Percentiles rank a stretch among this genome's conserved stretches.
phyloP scores from a whole-genome alignment of 2,797 vertebrate species.

The Perodicticus potto region DNA sequence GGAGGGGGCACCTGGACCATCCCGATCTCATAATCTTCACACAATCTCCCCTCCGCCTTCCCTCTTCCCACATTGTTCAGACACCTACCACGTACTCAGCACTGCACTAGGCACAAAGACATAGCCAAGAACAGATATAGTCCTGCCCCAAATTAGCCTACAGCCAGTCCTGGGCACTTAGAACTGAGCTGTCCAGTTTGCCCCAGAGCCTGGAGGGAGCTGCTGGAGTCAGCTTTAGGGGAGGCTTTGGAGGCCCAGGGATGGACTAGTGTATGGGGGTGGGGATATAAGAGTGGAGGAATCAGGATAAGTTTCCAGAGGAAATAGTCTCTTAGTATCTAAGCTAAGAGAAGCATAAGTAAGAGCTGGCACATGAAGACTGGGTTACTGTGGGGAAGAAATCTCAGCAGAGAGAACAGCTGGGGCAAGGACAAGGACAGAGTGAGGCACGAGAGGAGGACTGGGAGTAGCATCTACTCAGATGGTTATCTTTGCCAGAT shows the following conservation, averaged over 20 bases:
- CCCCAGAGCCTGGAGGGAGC: background rate
- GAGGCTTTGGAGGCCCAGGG: background rate
- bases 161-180: background rate
- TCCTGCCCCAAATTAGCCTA: background rate
- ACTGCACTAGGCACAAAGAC: background rate
- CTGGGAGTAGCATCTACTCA: background rate
- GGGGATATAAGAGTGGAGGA: too few species aligned
- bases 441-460: background rate
- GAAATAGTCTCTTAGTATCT: background rate
- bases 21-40: background rate
- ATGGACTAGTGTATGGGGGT: background rate
- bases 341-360: background rate
- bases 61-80: background rate
- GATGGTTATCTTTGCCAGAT: background rate
- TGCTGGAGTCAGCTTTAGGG: background rate
- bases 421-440: too few species aligned
- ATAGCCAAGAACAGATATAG: too few species aligned
- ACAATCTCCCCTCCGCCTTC: too few species aligned
- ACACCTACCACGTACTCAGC: accelerated
- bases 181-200: background rate
- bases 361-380: background rate
- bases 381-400: accelerated
- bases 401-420: background rate
- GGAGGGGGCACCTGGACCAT: background rate
- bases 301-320: background rate